Conservation (phyloP, 1,140 invertebrate genomes). For the Cyclargus thomasi region DNA sequence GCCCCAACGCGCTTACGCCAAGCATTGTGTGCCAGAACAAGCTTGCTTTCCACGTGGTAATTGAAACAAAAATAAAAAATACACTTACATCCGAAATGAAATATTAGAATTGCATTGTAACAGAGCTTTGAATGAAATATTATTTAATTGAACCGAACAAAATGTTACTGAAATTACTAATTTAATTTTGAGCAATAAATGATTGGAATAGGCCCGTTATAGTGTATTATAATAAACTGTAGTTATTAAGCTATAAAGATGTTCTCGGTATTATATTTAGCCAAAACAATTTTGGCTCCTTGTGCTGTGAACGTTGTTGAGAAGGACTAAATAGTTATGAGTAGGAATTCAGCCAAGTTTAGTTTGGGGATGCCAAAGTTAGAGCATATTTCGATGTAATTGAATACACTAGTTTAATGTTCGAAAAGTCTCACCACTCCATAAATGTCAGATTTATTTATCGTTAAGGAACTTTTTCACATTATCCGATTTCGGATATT, state of each 20-base stretch:
- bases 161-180: too few relatives aligned
- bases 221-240: neutral
- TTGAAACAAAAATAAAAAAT: too few relatives aligned
- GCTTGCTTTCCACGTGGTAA: too few relatives aligned
- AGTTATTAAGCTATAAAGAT: neutral
- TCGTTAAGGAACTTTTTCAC: too few relatives aligned
- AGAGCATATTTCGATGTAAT: slow-evolving; percentile 4
- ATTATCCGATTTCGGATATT: too few relatives aligned
- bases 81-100: too few relatives aligned
- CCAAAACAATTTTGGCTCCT: slow-evolving; percentile 18
- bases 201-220: neutral
- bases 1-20: too few relatives aligned
- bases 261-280: slow-evolving; percentile 15
- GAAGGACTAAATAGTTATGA: slow-evolving; percentile 11
- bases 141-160: too few relatives aligned
- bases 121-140: too few relatives aligned
- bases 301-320: slow-evolving; percentile 4
- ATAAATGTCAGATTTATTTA: neutral
- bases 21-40: too few relatives aligned
- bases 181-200: neutral
- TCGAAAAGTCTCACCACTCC: neutral
- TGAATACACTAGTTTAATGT: neutral
- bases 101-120: too few relatives aligned
- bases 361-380: slow-evolving; percentile 6
- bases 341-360: slow-evolving; percentile 13